Percentiles rank a stretch among this genome's conserved stretches.
Conservation (phyloP, 2,797 vertebrate genomes). For the Pseudochromis fuscus region DNA sequence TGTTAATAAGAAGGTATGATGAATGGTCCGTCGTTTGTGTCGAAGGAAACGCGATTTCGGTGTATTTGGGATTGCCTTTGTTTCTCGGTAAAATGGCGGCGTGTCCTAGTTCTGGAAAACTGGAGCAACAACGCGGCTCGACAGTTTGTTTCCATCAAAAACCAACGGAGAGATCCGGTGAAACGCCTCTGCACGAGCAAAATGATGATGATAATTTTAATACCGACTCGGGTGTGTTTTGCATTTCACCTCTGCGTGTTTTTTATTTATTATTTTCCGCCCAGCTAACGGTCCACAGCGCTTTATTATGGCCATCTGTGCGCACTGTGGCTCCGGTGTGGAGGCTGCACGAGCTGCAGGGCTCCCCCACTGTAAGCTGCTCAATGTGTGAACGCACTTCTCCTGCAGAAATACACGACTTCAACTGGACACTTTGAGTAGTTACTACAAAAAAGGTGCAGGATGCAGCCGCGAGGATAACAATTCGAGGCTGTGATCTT, state of each 20-base stretch:
- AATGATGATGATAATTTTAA: no score
- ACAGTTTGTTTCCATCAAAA: slow-evolving; percentile 64
- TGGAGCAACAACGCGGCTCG: slow-evolving; percentile 81
- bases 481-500: slow-evolving; percentile 24
- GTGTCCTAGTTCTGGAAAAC: slow-evolving; percentile 86
- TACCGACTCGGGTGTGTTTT: no score
- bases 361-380: no score
- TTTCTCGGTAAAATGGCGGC: slow-evolving; percentile 90
- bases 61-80: slow-evolving; percentile 79
- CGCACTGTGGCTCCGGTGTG: slow-evolving; percentile 40
- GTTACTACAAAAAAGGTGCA: no score
- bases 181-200: no score
- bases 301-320: slow-evolving; percentile 57
- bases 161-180: no score
- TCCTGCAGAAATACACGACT: slow-evolving; percentile 4
- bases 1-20: slow-evolving; percentile 67
- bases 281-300: no score
- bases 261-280: no score
- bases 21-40: slow-evolving; percentile 46
- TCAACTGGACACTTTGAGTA: background rate
- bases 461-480: background rate
- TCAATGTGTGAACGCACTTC: slow-evolving; percentile 4
- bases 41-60: slow-evolving; percentile 53
- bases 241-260: no score
- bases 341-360: slow-evolving; percentile 1